Evolutionary conservation across 2,888 invertebrate genomes (phyloP), one percentile per base, ranked within the genome.

Genomic region (Nymphalis urticae): DNA sequence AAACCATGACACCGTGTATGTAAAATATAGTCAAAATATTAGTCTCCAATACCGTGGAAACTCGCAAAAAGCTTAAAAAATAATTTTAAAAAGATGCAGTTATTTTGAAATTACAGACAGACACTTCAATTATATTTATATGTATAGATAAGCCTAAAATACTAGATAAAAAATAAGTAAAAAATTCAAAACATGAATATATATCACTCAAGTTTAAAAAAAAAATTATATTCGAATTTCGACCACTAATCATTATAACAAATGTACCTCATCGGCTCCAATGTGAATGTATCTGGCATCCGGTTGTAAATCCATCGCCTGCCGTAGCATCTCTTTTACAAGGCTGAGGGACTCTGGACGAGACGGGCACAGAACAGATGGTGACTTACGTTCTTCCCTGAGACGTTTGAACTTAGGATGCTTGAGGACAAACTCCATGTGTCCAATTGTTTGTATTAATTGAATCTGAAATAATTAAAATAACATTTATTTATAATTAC

Each of bases 381-480:
- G 95, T 77, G 94, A 95, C 1, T 83, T 86, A 63, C 92, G 93
- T 1, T 94, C 93, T 87, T 97, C 97, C 10, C 97, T 88, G 13
- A 97, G 84, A 17, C 91, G 86, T 24, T 90, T 82, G 91, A 95
- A 96, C 74, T 94, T 90, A 13, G 94, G 94, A 74, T 96, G 95
- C 81, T 97, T 97, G 65, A 97, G 86, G 0, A 96, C 95, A 89
- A 95, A 97, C 92, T 97, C 97, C 92, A 97, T 93, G 85, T 97
- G 97, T 0, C 97, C 97, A 80, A 97, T 96, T 0, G 97, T 96
- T 89, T 97, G 97, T n/a, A 97, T 94, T 21, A 97, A 89, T 36
- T 97, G 97, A 62, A 94, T 91, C 93, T 93, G 80, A 21, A 82
- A 77, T 56, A 10, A 60, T 32, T 6, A 32, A 5, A 32, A 32